phyloP scores from a whole-genome alignment of 37 sponge, comb jelly and placozoan genomes.

The Trichoplax adhaerens region DNA sequence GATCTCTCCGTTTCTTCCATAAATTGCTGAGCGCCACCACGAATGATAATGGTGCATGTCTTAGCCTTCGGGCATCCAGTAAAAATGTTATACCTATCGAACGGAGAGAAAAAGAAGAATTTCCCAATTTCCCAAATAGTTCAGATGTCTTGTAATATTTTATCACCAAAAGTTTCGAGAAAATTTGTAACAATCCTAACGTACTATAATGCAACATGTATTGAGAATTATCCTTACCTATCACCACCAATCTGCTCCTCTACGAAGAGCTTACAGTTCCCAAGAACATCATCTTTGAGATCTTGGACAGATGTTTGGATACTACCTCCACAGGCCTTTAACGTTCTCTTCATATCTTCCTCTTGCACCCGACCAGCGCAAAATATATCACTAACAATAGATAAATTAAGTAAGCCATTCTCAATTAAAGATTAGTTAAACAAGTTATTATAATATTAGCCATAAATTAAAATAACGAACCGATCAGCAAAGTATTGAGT shows the following conservation, averaged over 20 bases:
- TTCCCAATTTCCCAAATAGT: background rate
- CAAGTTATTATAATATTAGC: background rate
- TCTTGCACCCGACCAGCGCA: slow-evolving; percentile 96
- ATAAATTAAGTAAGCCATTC: background rate
- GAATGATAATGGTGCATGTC: slow-evolving; percentile 89
- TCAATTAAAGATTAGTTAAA: background rate
- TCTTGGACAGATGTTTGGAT: slow-evolving; percentile 82
- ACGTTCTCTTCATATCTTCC: slow-evolving; percentile 83
- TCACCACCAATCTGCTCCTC: slow-evolving; percentile 98
- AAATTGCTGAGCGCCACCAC: slow-evolving; percentile 99
- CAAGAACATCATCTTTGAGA: slow-evolving; percentile 57
- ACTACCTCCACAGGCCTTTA: slow-evolving; percentile 96
- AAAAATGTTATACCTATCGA: slow-evolving; percentile 80
- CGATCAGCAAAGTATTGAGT: slow-evolving; percentile 99
- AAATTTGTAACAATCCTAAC: background rate
- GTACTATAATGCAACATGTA: background rate
- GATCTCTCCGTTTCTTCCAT: slow-evolving; percentile 99
- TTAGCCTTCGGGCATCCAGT: slow-evolving; percentile 86
- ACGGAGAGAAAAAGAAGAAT: background rate
- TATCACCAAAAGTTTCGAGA: background rate
- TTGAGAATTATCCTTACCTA: slow-evolving; percentile 33
- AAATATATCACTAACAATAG: slow-evolving; percentile 72
- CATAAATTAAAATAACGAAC: slow-evolving; percentile 15
- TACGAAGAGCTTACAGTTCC: slow-evolving; percentile 77
- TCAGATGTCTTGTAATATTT: background rate